Base-by-base conservation (phyloP, 2,888 invertebrate genomes). In the Allacma fusca region DNA sequence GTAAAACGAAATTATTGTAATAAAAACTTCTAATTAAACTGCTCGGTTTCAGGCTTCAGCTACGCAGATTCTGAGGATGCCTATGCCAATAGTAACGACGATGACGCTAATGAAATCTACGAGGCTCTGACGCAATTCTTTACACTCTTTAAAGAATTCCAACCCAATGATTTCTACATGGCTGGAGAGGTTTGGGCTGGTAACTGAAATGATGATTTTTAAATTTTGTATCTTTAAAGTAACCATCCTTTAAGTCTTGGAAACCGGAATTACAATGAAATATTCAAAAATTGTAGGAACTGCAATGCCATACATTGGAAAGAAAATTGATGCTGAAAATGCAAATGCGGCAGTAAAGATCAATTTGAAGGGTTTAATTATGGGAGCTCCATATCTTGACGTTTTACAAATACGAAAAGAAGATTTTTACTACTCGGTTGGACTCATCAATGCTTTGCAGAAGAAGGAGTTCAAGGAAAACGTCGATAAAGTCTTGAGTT, bases 351-450 rank as follows among this genome's bases (percentile, higher is more conserved):
- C 19, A 23, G 23, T 59, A n/a, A 59, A 91, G 86, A 92, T 93
- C 21, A 93, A 93, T 81, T 85, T 90, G 9, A 86, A 87, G 85
- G 90, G 90, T 1, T 81, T 65, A 5, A 43, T 28, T 13, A 71
- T 94, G 82, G 94, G 94, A 1, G 94, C 94, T 86, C 94, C 94
- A 0, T 87, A 94, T 87, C 59, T 23, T 5, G 59, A 59, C 7
- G 5, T 59, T n/a, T 9, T 9, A 40, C 59, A 59, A 24, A 23
- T 5, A 7, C 5, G 23, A 4, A 94, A 94, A 0, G 88, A 90
- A 91, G 92, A 1, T 91, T 19, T 92, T 85, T 94, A 93, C 86
- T 88, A 94, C 73, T 92, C 94, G 85, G 87, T 92, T 74, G 94
- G 94, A 0, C 87, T 93, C 24, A 88, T 92, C 79, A 92, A 92